Conservation (phyloP, 2,113 vertebrate species). For the Propithecus coquereli region DNA sequence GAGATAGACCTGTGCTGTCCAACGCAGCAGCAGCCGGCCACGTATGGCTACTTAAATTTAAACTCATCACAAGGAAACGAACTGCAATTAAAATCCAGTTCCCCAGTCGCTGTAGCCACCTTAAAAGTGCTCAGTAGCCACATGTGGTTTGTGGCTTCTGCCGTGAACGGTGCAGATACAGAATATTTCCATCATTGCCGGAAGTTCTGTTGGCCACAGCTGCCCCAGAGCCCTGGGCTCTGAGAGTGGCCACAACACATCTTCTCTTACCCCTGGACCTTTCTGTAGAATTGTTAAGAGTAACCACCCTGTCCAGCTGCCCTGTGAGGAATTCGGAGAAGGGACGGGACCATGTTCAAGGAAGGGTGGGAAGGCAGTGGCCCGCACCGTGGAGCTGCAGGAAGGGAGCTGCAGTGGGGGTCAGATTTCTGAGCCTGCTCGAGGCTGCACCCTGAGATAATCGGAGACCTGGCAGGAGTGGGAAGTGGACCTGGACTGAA, state of each 20-base stretch:
- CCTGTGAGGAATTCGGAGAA: background rate
- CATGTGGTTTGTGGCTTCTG: background rate
- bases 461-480: background rate
- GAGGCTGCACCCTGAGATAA: background rate
- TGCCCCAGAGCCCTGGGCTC: background rate
- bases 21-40: background rate
- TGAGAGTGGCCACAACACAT: accelerated
- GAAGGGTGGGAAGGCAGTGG: background rate
- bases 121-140: background rate
- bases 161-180: too few species aligned
- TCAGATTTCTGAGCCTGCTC: background rate
- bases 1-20: background rate
- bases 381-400: background rate
- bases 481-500: accelerated
- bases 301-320: background rate
- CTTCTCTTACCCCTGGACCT: background rate
- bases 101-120: background rate
- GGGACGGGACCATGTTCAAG: too few species aligned
- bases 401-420: background rate
- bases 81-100: background rate
- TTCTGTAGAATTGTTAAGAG: background rate
- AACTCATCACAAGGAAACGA: background rate
- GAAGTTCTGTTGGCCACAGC: background rate
- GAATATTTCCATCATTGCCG: background rate
- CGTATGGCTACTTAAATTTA: background rate